Conservation (phyloP, 2,113 vertebrate species). For the Garra rufa region DNA sequence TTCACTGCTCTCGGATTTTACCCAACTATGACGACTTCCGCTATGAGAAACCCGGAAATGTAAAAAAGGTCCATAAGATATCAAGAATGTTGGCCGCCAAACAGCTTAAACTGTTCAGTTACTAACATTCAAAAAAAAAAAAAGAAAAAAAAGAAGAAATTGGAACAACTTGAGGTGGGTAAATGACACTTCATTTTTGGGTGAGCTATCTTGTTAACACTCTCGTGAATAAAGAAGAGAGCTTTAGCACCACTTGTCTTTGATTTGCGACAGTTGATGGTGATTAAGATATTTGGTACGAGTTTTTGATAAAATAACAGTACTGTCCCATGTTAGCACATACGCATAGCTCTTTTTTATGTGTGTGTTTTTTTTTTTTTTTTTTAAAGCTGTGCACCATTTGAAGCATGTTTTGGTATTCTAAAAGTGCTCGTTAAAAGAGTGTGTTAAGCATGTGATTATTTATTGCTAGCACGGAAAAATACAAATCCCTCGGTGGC, state of each 20-base stretch:
- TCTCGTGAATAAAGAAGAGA: not conserved
- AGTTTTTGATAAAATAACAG: constrained; percentile 12
- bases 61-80: no score
- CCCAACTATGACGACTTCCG: no score
- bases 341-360: not conserved
- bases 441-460: constrained; percentile 22
- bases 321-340: constrained; percentile 1
- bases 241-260: constrained; percentile 33
- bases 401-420: constrained; percentile 26
- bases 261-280: not conserved
- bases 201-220: not conserved
- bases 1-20: no score
- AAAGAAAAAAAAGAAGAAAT: no score
- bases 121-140: no score
- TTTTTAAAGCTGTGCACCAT: not conserved
- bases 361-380: not conserved
- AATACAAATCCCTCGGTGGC: constrained; percentile 39
- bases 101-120: no score
- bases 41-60: no score
- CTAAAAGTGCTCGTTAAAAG: constrained; percentile 16
- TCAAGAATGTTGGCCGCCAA: no score
- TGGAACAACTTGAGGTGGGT: not conserved
- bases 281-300: constrained; percentile 18
- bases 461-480: constrained; percentile 45
- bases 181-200: not conserved